phyloP scores from a whole-genome alignment of 2,797 vertebrate species.

The Erethizon dorsatum region DNA sequence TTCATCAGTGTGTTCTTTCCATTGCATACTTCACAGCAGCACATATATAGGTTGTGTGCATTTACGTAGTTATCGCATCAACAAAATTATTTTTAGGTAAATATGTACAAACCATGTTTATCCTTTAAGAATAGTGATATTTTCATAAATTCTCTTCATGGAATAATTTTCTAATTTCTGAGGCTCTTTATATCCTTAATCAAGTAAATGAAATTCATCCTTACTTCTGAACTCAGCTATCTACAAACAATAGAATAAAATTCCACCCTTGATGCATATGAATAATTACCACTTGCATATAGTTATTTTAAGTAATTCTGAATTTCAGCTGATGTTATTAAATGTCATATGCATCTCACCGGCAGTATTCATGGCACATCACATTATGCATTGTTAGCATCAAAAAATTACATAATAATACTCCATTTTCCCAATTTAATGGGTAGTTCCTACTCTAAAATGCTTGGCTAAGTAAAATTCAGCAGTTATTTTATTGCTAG shows the following conservation, averaged over 20 bases:
- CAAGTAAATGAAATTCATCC: constrained; percentile 35
- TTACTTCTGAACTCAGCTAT: constrained; percentile 55
- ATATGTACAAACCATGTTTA: constrained; percentile 70
- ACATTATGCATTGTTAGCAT: constrained; percentile 18
- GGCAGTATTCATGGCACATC: background rate
- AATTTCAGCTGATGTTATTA: constrained; percentile 42
- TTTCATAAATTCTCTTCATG: constrained; percentile 50
- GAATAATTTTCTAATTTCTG: constrained; percentile 59
- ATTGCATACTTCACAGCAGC: constrained; percentile 42
- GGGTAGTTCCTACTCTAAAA: constrained; percentile 28
- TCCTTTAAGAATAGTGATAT: constrained; percentile 42
- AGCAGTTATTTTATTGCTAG: background rate
- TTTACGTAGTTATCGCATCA: constrained; percentile 72
- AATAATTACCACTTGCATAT: constrained; percentile 56
- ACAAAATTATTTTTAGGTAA: constrained; percentile 72
- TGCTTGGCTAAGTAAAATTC: background rate
- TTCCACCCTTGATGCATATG: background rate
- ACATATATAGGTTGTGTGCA: background rate
- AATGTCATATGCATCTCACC: constrained; percentile 43
- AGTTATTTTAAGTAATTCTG: constrained; percentile 41
- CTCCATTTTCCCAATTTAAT: constrained; percentile 42
- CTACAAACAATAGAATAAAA: constrained; percentile 52
- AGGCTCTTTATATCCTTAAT: constrained; percentile 33
- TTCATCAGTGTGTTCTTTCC: constrained; percentile 57
- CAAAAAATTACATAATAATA: background rate